Base-by-base conservation (phyloP, 2,888 invertebrate genomes). In the Drosophila colorata region DNA sequence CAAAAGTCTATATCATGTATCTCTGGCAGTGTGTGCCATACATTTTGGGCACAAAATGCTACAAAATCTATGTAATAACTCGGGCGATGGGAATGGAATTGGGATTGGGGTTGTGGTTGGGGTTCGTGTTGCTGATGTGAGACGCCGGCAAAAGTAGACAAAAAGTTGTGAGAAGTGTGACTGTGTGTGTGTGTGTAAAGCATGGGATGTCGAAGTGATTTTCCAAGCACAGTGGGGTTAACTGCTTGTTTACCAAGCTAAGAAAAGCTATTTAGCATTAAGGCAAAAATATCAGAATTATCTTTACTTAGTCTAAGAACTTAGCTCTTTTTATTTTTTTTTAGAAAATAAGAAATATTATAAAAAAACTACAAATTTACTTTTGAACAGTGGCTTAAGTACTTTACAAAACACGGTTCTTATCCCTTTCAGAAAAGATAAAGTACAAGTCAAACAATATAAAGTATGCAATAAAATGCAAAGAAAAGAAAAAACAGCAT, bases 31-130 rank as follows among this genome's bases (percentile, higher is more conserved):
- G 65, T 69, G 81, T 52, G 68, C 63, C 71, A 74, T 68, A 87
- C 85, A 69, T 83, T 87, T 87, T 74, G 74, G 82, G 58, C 74
- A 87, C 83, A 84, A 83, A 83, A 86, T 83, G 86, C 83, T 80
- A 83, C 86, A 83, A 80, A 87, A 85, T 87, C 82, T 77, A 77
- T 81, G 77, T 75, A 77, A 87, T 84, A 87, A 79, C 79, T 77
- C 70, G 48, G 35, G 52, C 51, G 51, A 18, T 59, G 71, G 55
- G 40, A 58, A 49, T 43, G 49, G 35, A 49, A 48, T 28, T 37
- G 49, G 44, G 37, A 52, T 28, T 18, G 40, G 48, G 55, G 47
- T 28, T 18, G 40, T 35, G 55, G 47, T 14, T 47, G 47, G 33
- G 53, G 37, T 8, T 28, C 28, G 28, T 28, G 28, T 28, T 28